Conservation (phyloP, 1,140 invertebrate species). For the Cotesia typhae region DNA sequence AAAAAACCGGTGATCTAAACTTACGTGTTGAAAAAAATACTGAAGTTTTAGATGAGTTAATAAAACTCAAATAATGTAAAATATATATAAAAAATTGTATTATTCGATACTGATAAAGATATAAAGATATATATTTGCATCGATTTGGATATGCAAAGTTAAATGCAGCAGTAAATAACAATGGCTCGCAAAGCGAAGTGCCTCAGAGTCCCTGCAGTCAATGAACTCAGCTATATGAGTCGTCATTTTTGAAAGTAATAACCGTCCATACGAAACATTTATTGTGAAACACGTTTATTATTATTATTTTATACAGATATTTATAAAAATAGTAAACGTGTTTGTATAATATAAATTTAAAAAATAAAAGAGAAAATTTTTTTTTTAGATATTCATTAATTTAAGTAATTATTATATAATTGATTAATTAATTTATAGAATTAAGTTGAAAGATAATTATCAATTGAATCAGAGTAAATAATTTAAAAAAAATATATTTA, state of each 20-base stretch:
- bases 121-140: background rate
- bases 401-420: conserved; percentile 11
- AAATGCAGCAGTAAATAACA: conserved; percentile 2
- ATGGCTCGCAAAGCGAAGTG: conserved; percentile 19
- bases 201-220: conserved; percentile 12
- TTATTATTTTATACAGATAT: conserved; percentile 29
- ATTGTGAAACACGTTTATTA: conserved; percentile 49
- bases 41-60: too few species aligned
- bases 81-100: too few species aligned
- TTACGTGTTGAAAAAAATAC: too few species aligned
- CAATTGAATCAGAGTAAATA: conserved; percentile 42
- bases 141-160: background rate
- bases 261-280: conserved; percentile 62
- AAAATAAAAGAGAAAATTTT: conserved; percentile 20
- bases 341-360: conserved; percentile 14
- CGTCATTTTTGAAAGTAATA: conserved; percentile 56
- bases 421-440: conserved; percentile 7
- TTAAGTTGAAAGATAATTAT: too few species aligned
- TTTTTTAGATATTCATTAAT: too few species aligned
- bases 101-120: too few species aligned
- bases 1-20: too few species aligned
- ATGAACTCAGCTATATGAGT: conserved; percentile 37
- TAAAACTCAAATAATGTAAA: too few species aligned
- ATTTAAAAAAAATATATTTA: conserved; percentile 43
- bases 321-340: conserved; percentile 11